Evolutionary conservation across 2,113 vertebrate species (phyloP).

Genomic region (Capreolus pygargus): DNA sequence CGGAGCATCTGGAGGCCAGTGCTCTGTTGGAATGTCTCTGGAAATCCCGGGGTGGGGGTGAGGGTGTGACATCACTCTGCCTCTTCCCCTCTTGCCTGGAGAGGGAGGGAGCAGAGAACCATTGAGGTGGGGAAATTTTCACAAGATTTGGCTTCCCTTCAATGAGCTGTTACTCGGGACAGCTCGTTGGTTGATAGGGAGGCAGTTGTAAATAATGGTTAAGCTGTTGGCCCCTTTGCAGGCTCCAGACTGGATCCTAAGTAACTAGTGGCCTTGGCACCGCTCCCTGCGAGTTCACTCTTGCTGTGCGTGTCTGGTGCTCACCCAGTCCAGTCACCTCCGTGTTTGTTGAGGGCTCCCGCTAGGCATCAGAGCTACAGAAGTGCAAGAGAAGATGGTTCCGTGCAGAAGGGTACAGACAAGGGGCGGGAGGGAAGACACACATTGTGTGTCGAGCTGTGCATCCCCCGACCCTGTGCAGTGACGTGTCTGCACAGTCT

Average conservation of each 20-base stretch:
- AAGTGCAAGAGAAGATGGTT: not conserved
- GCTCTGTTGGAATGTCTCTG: not conserved
- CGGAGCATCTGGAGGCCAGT: not conserved
- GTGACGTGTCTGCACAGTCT: not conserved
- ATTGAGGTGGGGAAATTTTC: not conserved
- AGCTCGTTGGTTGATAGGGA: not conserved
- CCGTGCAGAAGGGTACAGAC: not conserved
- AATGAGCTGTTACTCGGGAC: not conserved
- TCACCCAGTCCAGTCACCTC: not conserved
- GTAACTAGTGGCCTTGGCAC: not conserved
- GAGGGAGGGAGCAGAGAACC: not conserved
- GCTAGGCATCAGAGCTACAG: not conserved
- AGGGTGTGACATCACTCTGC: not conserved
- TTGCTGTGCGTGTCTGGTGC: not conserved
- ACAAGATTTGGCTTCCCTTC: not conserved
- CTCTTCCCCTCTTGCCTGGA: not conserved
- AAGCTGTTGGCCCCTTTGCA: not conserved
- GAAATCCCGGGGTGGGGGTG: not conserved
- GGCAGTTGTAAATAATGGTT: not conserved
- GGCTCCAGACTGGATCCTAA: not conserved
- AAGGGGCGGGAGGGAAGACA: not conserved
- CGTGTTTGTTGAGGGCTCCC: not conserved
- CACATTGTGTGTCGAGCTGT: rapidly evolving
- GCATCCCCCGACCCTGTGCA: not conserved
- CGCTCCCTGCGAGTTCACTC: not conserved